Evolutionary conservation across 2,797 vertebrate genomes (phyloP).

Genomic region (Arctocebus calabarensis): DNA sequence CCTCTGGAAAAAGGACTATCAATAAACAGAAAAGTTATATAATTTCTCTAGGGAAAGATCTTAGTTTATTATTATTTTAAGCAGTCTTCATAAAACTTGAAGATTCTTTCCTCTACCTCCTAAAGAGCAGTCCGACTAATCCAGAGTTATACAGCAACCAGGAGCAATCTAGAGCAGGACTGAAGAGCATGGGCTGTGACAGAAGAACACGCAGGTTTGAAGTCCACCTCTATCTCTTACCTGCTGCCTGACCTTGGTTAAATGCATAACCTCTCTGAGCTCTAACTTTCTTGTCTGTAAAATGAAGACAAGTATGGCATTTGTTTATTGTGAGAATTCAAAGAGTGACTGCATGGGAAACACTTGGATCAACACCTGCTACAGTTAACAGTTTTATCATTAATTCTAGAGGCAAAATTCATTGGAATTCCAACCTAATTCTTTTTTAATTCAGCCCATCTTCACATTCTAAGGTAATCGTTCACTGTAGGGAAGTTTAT

Average conservation of each 20-base stretch:
- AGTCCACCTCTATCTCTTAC: not conserved
- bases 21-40: not conserved
- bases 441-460: not conserved
- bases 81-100: not conserved
- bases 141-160: not conserved
- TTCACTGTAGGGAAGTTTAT: not conserved
- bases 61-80: not conserved
- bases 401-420: not conserved
- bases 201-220: not conserved
- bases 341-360: not conserved
- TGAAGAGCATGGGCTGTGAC: not conserved
- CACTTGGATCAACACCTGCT: not conserved
- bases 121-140: not conserved
- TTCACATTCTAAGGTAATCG: not conserved
- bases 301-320: constrained; percentile 5
- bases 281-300: not conserved
- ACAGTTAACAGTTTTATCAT: not conserved
- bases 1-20: not conserved
- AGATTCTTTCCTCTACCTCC: not conserved
- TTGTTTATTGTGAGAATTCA: not conserved
- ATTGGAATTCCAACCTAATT: not conserved
- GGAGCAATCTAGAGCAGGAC: not conserved
- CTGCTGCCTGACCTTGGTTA: not conserved
- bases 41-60: not conserved
- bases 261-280: not conserved